Percentiles rank a stretch among this genome's conserved stretches.
Evolutionary conservation across 2,888 invertebrate genomes (phyloP).

Genomic region (Pecten maximus): DNA sequence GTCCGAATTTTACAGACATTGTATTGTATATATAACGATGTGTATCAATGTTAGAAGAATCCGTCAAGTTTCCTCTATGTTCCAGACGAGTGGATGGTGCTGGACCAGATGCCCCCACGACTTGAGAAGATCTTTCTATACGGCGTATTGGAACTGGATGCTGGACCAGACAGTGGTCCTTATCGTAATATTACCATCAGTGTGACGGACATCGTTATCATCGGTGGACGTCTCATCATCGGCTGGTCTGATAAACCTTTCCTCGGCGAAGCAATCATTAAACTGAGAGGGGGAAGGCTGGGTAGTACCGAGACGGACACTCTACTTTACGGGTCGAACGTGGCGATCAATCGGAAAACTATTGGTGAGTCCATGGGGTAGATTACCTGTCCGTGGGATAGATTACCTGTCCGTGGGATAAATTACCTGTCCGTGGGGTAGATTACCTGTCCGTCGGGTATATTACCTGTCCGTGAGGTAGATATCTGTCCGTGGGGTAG

Average conservation of each 20-base stretch:
- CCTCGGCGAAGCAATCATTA: conserved; percentile 60
- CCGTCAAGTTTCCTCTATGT: too few species aligned
- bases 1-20: too few species aligned
- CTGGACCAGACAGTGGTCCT: conserved; percentile 46
- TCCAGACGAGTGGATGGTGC: conserved; percentile 67
- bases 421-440: too few species aligned
- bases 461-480: too few species aligned
- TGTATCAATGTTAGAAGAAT: too few species aligned
- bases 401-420: too few species aligned
- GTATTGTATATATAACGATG: too few species aligned
- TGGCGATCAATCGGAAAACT: conserved; percentile 61
- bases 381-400: too few species aligned
- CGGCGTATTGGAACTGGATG: conserved; percentile 64
- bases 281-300: conserved; percentile 56
- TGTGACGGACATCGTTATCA: conserved; percentile 65
- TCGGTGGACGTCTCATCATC: conserved; percentile 67
- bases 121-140: conserved; percentile 63
- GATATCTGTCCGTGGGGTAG: too few species aligned
- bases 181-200: conserved; percentile 57
- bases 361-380: conserved; percentile 66
- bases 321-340: conserved; percentile 50
- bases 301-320: conserved; percentile 47
- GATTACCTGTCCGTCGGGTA: too few species aligned
- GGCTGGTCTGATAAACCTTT: conserved; percentile 66
- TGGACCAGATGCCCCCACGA: conserved; percentile 56